Percentiles rank a stretch among this genome's conserved stretches.
phyloP scores from a whole-genome alignment of 53 echinoderm and acorn worm genomes.

The Crossaster papposus region DNA sequence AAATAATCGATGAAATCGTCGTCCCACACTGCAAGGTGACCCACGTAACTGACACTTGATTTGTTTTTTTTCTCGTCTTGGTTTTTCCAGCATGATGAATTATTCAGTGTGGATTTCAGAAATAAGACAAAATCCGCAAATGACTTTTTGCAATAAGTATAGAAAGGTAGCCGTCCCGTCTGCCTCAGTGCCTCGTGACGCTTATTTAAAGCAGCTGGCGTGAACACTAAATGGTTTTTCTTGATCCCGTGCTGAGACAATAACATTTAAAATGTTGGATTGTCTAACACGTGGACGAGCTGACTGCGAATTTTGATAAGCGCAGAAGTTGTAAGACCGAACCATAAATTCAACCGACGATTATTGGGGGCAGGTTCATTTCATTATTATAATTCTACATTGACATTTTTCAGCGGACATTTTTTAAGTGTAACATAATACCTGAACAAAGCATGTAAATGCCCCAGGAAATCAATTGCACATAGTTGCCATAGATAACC shows the following conservation, averaged over 20 bases:
- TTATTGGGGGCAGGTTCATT: not conserved
- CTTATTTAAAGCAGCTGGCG: not conserved
- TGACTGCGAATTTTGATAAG: no score
- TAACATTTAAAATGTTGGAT: no score
- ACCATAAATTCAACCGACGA: no score
- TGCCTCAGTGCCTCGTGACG: not conserved
- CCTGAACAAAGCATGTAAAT: not conserved
- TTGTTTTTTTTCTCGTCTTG: not conserved
- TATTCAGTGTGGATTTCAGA: conserved; percentile 18
- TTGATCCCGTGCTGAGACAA: no score
- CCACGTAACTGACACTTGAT: conserved; percentile 33
- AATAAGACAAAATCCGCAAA: not conserved
- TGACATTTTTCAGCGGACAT: not conserved
- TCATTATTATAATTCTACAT: not conserved
- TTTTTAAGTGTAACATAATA: not conserved
- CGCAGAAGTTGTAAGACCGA: no score
- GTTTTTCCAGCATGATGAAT: not conserved
- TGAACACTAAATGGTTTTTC: no score
- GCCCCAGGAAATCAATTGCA: not conserved
- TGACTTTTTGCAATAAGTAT: not conserved
- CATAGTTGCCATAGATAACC: not conserved
- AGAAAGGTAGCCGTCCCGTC: not conserved
- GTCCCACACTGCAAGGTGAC: conserved; percentile 5
- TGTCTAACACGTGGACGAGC: no score
- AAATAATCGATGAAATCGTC: conserved; percentile 35